Percentiles rank a stretch among this genome's conserved stretches.
phyloP scores from a whole-genome alignment of 2,113 vertebrate species.

The Leptodactylus fuscus region DNA sequence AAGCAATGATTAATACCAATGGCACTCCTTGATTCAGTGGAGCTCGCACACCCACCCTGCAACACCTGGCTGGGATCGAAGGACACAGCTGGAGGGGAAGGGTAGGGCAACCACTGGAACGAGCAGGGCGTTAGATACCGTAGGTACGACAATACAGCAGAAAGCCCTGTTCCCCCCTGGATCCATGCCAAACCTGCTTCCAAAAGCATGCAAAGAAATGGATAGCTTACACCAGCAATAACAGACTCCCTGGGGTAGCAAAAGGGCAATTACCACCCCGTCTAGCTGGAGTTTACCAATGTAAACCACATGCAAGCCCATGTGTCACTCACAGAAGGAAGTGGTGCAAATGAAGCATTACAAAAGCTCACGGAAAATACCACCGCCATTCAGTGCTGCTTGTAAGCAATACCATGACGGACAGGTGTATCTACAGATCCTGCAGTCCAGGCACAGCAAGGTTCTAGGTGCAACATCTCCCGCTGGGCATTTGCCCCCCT shows the following conservation, averaged over 20 bases:
- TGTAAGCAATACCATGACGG: not conserved
- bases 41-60: slow-evolving; percentile 35
- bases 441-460: not conserved
- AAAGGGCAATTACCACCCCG: slow-evolving; percentile 42
- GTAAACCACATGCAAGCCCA: slow-evolving; percentile 12
- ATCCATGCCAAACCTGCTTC: slow-evolving; percentile 4
- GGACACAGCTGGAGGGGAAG: slow-evolving; percentile 58
- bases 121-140: slow-evolving; percentile 13
- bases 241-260: not conserved
- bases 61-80: slow-evolving; percentile 55
- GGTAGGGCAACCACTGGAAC: slow-evolving; percentile 50
- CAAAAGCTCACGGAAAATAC: not conserved
- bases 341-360: slow-evolving; percentile 22
- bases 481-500: not conserved
- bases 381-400: not conserved
- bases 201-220: slow-evolving; percentile 31
- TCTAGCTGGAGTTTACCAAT: not conserved
- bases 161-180: slow-evolving; percentile 18
- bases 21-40: slow-evolving; percentile 43
- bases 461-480: not conserved
- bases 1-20: slow-evolving; percentile 37
- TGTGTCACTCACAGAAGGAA: slow-evolving; percentile 2
- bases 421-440: not conserved
- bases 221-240: slow-evolving; percentile 16
- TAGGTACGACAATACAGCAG: slow-evolving; percentile 32